These are phyloP conservation scores for Centropus bengalensis DNA, from an alignment of 2,113 vertebrate genomes.

Conservation along the genomic window DNA sequence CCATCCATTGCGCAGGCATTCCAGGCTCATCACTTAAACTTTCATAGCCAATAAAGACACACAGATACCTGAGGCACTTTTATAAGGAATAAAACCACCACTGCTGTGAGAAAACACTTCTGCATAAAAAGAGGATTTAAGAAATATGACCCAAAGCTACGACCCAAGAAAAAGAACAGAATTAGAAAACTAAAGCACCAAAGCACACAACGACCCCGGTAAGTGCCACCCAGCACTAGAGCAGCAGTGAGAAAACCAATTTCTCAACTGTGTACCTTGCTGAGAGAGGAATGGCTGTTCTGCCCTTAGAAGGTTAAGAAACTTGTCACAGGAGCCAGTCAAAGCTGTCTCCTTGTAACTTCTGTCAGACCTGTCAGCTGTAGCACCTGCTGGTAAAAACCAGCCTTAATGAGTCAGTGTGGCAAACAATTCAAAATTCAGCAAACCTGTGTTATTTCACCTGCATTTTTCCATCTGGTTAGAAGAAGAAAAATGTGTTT, in stretches of 20 bases:
- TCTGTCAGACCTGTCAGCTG: neutral
- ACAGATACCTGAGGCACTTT: neutral
- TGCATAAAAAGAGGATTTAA: neutral
- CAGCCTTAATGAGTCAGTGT: neutral
- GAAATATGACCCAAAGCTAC: neutral
- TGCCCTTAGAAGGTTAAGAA: neutral
- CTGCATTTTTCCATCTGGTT: neutral
- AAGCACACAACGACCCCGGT: fast-evolving
- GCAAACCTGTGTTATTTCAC: neutral
- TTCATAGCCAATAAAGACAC: neutral
- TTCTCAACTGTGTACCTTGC: fast-evolving
- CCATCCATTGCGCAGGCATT: neutral
- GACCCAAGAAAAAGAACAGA: neutral
- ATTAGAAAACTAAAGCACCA: neutral
- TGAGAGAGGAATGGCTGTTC: fast-evolving
- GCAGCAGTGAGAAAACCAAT: fast-evolving
- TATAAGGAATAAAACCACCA: neutral
- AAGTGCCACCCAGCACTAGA: fast-evolving
- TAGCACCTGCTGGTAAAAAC: neutral
- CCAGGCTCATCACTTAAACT: neutral
- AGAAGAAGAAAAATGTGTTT: neutral
- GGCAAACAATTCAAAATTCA: neutral
- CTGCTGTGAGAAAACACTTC: neutral
- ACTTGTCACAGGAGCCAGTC: neutral
- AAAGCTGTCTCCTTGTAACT: neutral